phyloP scores from a whole-genome alignment of 53 echinoderm and acorn worm genomes.

The Henricia sp. region DNA sequence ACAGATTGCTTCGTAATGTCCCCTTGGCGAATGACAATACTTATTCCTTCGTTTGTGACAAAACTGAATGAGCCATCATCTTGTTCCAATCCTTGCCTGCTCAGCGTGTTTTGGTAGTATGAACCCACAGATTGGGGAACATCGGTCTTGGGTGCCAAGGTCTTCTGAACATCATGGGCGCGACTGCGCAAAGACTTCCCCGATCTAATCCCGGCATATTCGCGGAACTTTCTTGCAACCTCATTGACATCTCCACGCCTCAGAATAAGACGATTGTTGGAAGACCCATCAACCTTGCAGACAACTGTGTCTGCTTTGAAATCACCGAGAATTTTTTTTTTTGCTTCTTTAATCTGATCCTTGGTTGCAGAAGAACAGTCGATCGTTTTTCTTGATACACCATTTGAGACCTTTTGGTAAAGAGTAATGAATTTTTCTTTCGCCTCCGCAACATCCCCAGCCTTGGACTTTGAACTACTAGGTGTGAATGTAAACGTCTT shows the following conservation, averaged over 20 bases:
- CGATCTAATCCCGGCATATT: slow-evolving; percentile 16
- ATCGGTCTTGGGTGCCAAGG: background rate
- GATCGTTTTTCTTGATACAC: background rate
- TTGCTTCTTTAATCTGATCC: background rate
- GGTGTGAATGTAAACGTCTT: background rate
- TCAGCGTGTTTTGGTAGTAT: too few species aligned
- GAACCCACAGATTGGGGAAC: too few species aligned
- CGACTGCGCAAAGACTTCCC: background rate
- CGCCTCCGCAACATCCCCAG: background rate
- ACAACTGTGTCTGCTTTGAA: background rate
- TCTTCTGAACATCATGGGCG: background rate
- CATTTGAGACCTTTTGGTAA: background rate
- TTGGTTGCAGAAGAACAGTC: background rate
- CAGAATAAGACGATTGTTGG: slow-evolving; percentile 1
- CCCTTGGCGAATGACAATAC: slow-evolving; percentile 22
- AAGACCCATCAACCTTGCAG: background rate
- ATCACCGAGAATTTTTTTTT: background rate
- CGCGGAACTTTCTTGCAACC: slow-evolving; percentile 8
- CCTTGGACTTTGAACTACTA: background rate
- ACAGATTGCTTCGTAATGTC: slow-evolving; percentile 50
- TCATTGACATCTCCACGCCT: slow-evolving; percentile 16
- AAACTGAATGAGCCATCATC: slow-evolving; percentile 1
- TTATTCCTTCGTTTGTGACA: slow-evolving; percentile 46
- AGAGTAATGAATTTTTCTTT: slow-evolving; percentile 2
- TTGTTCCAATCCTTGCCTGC: background rate